Conservation (phyloP, 2,888 invertebrate species). For the Cristatella mucedo region DNA sequence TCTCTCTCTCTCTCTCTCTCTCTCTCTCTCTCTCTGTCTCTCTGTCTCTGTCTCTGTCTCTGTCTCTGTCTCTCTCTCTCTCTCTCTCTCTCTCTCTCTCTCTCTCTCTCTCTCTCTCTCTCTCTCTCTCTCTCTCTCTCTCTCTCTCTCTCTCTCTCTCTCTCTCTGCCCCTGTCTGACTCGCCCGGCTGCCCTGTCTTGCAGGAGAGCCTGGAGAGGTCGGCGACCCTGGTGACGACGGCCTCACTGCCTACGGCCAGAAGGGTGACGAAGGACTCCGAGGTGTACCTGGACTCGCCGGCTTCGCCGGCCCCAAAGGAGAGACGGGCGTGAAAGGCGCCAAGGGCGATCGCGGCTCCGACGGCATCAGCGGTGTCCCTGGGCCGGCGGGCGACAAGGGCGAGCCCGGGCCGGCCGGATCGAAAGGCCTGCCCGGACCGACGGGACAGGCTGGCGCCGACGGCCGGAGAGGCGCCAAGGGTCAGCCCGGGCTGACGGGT, state of each 20-base stretch:
- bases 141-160: too few species aligned
- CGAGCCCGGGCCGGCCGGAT: background rate
- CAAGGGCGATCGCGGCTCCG: background rate
- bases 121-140: too few species aligned
- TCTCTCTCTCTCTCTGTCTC: too few species aligned
- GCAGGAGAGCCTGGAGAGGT: background rate
- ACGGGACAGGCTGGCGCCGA: background rate
- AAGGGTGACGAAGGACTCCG: constrained; percentile 4
- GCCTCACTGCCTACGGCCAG: background rate
- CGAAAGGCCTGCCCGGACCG: background rate
- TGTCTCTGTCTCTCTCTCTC: too few species aligned
- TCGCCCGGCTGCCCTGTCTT: too few species aligned
- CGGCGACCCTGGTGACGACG: constrained; percentile 1
- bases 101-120: too few species aligned
- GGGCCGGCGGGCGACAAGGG: background rate
- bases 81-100: too few species aligned
- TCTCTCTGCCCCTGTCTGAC: too few species aligned
- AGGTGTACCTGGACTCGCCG: background rate
- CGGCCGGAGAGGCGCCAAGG: constrained; percentile 5
- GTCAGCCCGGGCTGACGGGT: constrained; percentile 11
- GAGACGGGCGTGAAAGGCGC: background rate
- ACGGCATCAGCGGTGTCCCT: background rate
- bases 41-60: too few species aligned
- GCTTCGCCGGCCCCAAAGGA: background rate
- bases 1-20: too few species aligned